Conservation (phyloP, 2,888 invertebrate genomes). For the Nephrocerus scutellatus region DNA sequence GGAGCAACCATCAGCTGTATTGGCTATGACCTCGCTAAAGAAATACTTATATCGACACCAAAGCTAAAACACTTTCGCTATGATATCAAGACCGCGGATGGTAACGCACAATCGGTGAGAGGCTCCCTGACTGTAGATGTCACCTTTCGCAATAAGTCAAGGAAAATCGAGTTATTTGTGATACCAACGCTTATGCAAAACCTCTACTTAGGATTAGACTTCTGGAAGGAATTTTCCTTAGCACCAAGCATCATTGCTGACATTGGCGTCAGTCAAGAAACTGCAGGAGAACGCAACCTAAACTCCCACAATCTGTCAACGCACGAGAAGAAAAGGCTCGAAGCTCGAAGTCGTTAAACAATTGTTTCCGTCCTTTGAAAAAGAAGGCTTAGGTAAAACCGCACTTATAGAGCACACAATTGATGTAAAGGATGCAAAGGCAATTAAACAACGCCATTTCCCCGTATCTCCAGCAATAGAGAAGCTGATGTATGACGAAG, state of each 20-base stretch:
- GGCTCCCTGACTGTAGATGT: constrained; percentile 9
- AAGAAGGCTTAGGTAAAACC: constrained; percentile 18
- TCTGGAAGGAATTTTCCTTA: constrained; percentile 10
- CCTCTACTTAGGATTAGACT: constrained; percentile 16
- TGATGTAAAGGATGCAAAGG: constrained; percentile 16
- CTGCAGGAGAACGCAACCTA: too few species aligned
- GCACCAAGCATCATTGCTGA: too few species aligned
- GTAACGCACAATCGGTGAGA: constrained; percentile 7
- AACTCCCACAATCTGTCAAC: too few species aligned
- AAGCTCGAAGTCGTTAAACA: not conserved
- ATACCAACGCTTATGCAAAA: constrained; percentile 12
- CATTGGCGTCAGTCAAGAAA: too few species aligned
- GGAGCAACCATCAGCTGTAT: constrained; percentile 16
- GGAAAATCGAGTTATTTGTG: constrained; percentile 6
- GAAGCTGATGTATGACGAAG: constrained; percentile 22
- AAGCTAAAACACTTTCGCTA: constrained; percentile 2
- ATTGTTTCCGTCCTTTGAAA: constrained; percentile 16
- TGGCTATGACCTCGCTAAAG: constrained; percentile 1
- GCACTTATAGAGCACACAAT: constrained; percentile 16
- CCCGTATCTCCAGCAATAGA: constrained; percentile 20
- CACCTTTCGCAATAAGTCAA: constrained; percentile 2
- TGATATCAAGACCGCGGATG: constrained; percentile 12
- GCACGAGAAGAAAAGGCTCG: not conserved
- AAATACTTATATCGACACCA: constrained; percentile 1
- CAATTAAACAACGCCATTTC: constrained; percentile 21